Evolutionary conservation across 2,113 vertebrate species (phyloP).

Genomic region (Plecturocebus donacophilus): DNA sequence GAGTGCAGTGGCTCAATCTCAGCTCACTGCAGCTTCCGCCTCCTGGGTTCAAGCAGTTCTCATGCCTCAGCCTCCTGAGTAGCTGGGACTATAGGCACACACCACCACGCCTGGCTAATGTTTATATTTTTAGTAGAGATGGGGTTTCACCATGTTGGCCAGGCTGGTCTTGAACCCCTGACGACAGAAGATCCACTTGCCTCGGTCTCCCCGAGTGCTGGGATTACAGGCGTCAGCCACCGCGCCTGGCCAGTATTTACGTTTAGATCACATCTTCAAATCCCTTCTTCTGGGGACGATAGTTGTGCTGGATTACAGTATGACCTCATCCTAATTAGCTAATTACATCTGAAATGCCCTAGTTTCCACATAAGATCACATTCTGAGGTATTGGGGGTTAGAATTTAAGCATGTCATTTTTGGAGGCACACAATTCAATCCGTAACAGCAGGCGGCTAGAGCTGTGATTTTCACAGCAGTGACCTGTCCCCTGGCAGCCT

Average conservation of each 20-base stretch:
- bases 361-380: not conserved
- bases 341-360: not conserved
- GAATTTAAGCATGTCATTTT: not conserved
- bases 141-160: not conserved
- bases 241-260: rapidly evolving
- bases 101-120: not conserved
- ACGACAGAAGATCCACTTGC: not conserved
- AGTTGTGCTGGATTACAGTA: not conserved
- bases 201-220: no score
- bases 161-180: not conserved
- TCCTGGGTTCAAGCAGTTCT: not conserved
- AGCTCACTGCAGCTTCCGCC: not conserved
- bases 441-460: rapidly evolving
- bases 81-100: not conserved
- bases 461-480: not conserved
- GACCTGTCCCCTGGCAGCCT: not conserved
- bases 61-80: not conserved
- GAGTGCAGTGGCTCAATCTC: not conserved
- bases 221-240: not conserved
- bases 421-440: not conserved
- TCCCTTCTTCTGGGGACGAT: not conserved
- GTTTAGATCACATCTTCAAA: not conserved
- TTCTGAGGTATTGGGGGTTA: not conserved
- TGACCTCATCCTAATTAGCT: not conserved
- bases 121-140: not conserved